Conservation (phyloP, 37 sponge, comb jelly and placozoan species). For the Eunapius fragilis region DNA sequence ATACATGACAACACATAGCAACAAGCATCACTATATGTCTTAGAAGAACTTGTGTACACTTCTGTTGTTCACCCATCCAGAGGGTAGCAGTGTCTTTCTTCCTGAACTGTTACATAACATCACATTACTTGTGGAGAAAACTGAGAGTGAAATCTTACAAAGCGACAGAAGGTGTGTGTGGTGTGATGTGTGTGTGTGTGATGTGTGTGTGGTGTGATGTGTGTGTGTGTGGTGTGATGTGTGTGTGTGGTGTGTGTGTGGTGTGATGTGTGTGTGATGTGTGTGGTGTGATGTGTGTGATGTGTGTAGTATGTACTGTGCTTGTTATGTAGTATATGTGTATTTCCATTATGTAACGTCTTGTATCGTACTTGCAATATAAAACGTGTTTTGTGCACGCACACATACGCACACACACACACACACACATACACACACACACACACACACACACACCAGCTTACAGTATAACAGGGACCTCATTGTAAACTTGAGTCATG, state of each 20-base stretch:
- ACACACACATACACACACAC: slow-evolving; percentile 7
- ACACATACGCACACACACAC: no score
- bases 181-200: neutral
- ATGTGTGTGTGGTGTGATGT: neutral
- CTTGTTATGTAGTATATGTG: no score
- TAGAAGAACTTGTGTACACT: no score
- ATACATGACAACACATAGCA: no score
- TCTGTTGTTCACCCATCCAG: neutral
- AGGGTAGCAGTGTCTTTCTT: slow-evolving; percentile 39
- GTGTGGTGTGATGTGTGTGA: neutral
- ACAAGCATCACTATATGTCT: no score
- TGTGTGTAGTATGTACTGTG: neutral
- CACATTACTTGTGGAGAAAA: slow-evolving; percentile 80
- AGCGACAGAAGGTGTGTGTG: slow-evolving; percentile 34
- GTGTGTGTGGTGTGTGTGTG: neutral
- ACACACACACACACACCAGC: slow-evolving; percentile 9
- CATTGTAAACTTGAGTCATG: slow-evolving; percentile 80
- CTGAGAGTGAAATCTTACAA: slow-evolving; percentile 81
- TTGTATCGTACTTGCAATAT: no score
- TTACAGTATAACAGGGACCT: slow-evolving; percentile 81
- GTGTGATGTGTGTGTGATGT: neutral
- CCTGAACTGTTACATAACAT: slow-evolving; percentile 91
- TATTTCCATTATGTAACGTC: no score
- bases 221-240: neutral
- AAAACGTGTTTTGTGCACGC: no score